Evolutionary conservation across 2,113 vertebrate species (phyloP).

Genomic region (Gallinago undulata): DNA sequence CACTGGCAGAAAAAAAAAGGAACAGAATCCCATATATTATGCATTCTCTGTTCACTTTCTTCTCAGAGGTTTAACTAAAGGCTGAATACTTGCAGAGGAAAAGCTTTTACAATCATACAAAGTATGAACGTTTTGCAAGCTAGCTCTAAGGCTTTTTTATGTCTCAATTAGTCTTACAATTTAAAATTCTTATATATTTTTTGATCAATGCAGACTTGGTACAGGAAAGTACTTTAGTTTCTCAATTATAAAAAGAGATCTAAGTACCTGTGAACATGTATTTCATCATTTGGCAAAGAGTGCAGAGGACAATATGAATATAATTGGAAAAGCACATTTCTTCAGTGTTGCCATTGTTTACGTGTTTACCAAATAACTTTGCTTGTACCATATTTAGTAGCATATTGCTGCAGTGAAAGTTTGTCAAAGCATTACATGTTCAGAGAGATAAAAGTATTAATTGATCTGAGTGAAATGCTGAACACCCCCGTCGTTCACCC

Average conservation of each 20-base stretch:
- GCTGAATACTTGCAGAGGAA: background rate
- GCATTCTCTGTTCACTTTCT: background rate
- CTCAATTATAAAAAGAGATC: background rate
- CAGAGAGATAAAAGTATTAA: background rate
- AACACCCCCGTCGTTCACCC: background rate
- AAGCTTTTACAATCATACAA: background rate
- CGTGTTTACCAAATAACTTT: background rate
- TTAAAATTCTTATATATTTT: background rate
- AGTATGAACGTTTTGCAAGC: background rate
- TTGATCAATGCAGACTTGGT: background rate
- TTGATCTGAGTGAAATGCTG: background rate
- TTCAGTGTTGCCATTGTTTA: background rate
- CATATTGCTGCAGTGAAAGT: background rate
- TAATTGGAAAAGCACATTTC: background rate
- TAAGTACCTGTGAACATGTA: background rate
- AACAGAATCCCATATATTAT: background rate
- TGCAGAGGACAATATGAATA: background rate
- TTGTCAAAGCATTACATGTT: background rate
- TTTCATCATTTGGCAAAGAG: background rate
- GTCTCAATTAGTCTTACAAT: background rate
- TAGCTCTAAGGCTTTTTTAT: background rate
- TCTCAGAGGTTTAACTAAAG: background rate
- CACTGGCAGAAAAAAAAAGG: background rate
- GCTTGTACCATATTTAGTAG: background rate
- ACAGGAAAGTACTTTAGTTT: background rate